Evolutionary conservation across 2,113 vertebrate genomes (phyloP), one percentile per base, ranked within the genome.

Genomic region (Pangasianodon gigas): DNA sequence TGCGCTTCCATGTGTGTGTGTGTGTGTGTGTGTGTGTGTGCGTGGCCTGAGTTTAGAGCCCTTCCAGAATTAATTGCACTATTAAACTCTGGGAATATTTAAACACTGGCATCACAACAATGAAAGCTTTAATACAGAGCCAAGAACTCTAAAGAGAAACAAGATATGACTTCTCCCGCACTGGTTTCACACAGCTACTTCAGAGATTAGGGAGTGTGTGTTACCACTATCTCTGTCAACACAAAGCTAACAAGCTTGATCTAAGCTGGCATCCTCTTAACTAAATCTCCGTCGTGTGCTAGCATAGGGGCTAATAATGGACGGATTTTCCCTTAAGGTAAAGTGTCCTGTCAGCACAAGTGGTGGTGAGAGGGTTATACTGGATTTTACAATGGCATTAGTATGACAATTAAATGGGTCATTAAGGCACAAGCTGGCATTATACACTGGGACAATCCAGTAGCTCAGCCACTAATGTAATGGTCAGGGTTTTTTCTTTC

Each of bases 241-340:
- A 56, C 90, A 93, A 93, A 92, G n/a, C 94, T 94, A 95, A 95
- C 94, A 89, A 94, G 94, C 94, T 95, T 95, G 93, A 92, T 91
- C 77, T 95, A 94, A 96, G 93, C 95, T 80, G 89, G 92, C 89
- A 90, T 93, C 93, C 94, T 95, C 94, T 94, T n/a, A 7, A 91
- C 69, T 93, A 91, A 94, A 92, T 80, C 87, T 67, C 87, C 58
- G 71, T 82, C 32, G 79, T n/a, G 29, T 88, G 93, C 92, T 85
- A 84, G 48, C n/a, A 58, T 74, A 51, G 16, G 10, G 89, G 90
- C 88, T 96, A 95, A 96, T 94, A 48, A 92, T 82, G 29, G 24
- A 93, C 89, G 93, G 94, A 94, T 94, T 94, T 94, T 92, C 91
- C n/a, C 37, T 80, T n/a, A 54, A 62, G 86, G 51, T 51, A 79